Evolutionary conservation across 2,113 vertebrate genomes (phyloP), one percentile per base, ranked within the genome.

Genomic region (human (Homo sapiens)): DNA sequence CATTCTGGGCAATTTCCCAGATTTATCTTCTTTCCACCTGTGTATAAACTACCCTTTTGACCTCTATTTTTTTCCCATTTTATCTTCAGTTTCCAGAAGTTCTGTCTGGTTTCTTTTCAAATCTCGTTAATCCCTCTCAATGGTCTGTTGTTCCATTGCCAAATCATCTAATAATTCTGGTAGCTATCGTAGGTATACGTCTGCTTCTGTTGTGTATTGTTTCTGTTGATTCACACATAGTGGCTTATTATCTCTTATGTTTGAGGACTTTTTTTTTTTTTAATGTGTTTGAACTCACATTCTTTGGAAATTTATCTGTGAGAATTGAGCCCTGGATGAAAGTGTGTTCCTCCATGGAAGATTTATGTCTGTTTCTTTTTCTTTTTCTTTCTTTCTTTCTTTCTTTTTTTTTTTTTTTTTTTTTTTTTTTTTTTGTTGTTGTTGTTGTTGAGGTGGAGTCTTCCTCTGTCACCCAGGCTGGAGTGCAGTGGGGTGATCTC

Each of bases 21-120:
- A 55, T 82, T 38, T 55, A 82, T 57, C 75, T 17, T 64, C 75
- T 66, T 88, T 94, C 70, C 38, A 45, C 43, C 45, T 43, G 38
- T 27, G 3, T 90, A 68, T 38, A 87, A 68, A 40, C 35, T 73
- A 61, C 59, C 7, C 11, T 32, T 79, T 90, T 48, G 85, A 10
- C 5, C 22, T 94, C 32, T 59, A 23, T 64, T 86, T 82, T 86
- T 91, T 87, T 18, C 20, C 8, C 32, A 84, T 48, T 86, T 96
- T 83, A 22, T 92, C 83, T 93, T 96, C 87, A 73, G 64, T 70
- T 90, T 94, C 32, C 30, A 89, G n/a, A 90, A 80, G 25, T 96
- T 92, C 50, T 50, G 16, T 59, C 73, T 79, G 7, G 11, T 68
- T 94, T 81, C 55, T 90, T 96, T 59, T 48, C 59, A 73, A 66